Evolutionary conservation across 2,113 vertebrate genomes (phyloP), one percentile per base, ranked within the genome.

Genomic region (Erythrocercus mccallii): DNA sequence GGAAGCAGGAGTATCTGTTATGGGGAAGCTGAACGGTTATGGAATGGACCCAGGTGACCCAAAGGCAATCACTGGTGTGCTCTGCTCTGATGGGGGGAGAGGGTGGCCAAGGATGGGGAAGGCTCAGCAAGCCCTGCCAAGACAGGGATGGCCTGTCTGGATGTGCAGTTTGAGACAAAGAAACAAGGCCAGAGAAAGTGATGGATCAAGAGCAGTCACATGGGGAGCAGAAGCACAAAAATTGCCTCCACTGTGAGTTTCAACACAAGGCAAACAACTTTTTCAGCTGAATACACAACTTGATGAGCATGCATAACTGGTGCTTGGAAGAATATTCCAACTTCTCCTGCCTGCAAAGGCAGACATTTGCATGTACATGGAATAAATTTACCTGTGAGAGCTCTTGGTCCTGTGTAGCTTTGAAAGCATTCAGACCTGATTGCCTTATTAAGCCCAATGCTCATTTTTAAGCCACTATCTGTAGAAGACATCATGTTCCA

Each of bases 391-490:
- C 68, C 61, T 8, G 2, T 78, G 90, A 90, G 79, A 95, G 68
- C 54, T 66, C 56, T 83, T 15, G 38, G 71, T 93, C 47, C 72
- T 73, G 37, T 28, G 65, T 45, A 91, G 68, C 76, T 94, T 92
- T 93, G 69, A 78, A 92, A 90, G 48, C 2, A 0, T 94, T 95
- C 88, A 61, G 72, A 60, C 44, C 60, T 56, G 73, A 90, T 83
- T 78, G 78, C 77, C 60, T 90, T 81, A 73, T 77, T 74, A 92
- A 93, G 86, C 48, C 44, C 76, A 74, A 74, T 12, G 65, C 37
- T 88, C 76, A 86, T 96, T 96, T 95, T 96, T 88, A 92, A 96
- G 64, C 85, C 76, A 57, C 69, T 93, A 9, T 92, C 93, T 80
- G 56, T 66, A 86, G 90, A 93, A 81, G 83, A 86, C 60, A 91